phyloP scores from a whole-genome alignment of 2,888 invertebrate species.

The Acleris emargana region DNA sequence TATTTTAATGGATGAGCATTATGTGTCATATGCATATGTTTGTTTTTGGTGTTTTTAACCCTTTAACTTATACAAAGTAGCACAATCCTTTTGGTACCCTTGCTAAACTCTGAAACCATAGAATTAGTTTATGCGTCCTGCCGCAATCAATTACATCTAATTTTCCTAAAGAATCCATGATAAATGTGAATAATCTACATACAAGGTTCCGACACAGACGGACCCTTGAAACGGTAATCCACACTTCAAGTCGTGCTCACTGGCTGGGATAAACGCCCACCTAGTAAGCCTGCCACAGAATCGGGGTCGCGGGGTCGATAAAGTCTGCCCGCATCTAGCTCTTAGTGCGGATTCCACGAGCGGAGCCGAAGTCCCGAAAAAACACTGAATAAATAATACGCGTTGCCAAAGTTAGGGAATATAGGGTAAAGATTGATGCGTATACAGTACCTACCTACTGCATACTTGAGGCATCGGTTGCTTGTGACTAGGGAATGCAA shows the following conservation, averaged over 20 bases:
- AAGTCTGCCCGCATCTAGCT: constrained; percentile 13
- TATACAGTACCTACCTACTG: no score
- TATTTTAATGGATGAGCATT: no score
- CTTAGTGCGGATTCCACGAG: constrained; percentile 10
- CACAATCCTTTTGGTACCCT: no score
- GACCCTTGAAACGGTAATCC: constrained; percentile 14
- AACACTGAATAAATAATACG: neutral
- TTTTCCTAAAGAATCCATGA: no score
- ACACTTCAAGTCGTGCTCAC: constrained; percentile 8
- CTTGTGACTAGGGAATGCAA: no score
- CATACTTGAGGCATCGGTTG: no score
- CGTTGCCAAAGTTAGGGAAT: neutral
- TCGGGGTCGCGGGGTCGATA: constrained; percentile 29
- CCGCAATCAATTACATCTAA: no score
- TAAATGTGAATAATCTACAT: neutral
- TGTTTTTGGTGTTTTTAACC: no score
- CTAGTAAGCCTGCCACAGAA: constrained; percentile 10
- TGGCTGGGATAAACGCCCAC: constrained; percentile 21
- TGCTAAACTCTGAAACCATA: no score
- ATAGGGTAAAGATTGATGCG: neutral
- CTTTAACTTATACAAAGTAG: no score
- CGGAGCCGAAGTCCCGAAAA: constrained; percentile 14
- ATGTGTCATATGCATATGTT: no score
- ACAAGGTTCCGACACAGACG: neutral
- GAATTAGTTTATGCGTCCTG: no score